phyloP scores from a whole-genome alignment of 2,113 vertebrate genomes.

The Oreamnos americanus region DNA sequence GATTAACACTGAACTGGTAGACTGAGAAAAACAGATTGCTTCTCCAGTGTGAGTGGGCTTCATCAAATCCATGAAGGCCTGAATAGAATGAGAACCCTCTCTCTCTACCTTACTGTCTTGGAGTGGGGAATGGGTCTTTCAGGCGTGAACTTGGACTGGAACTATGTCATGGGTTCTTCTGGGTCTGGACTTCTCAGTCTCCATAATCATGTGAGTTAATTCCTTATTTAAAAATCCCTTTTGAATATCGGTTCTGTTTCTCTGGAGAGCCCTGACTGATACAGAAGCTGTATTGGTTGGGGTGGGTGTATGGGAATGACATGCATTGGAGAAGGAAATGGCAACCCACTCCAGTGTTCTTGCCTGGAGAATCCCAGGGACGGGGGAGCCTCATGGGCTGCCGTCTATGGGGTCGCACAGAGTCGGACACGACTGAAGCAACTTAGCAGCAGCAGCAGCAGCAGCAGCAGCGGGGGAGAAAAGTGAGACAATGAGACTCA shows the following conservation, averaged over 20 bases:
- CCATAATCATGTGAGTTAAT: neutral
- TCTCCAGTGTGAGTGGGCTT: neutral
- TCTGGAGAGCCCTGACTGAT: neutral
- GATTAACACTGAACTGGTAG: neutral
- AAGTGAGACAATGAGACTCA: neutral
- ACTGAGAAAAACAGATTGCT: neutral
- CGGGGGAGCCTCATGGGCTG: too few relatives aligned
- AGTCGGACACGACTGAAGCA: accelerated
- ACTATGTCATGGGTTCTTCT: neutral
- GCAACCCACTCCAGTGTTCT: too few relatives aligned
- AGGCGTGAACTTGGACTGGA: neutral
- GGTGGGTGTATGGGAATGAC: neutral
- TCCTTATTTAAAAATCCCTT: neutral
- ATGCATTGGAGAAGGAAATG: too few relatives aligned
- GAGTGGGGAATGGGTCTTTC: neutral
- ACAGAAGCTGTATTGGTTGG: neutral
- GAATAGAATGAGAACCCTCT: neutral
- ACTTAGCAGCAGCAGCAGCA: too few relatives aligned
- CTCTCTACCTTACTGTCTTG: neutral
- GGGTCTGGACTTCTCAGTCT: neutral
- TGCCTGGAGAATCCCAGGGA: too few relatives aligned
- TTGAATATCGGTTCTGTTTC: neutral
- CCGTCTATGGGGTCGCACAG: accelerated
- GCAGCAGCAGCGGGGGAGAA: neutral
- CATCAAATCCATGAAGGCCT: neutral